Evolutionary conservation across 2,113 vertebrate species (phyloP), one percentile per base, ranked within the genome.

Genomic region (Rhegmatorhina hoffmannsi): DNA sequence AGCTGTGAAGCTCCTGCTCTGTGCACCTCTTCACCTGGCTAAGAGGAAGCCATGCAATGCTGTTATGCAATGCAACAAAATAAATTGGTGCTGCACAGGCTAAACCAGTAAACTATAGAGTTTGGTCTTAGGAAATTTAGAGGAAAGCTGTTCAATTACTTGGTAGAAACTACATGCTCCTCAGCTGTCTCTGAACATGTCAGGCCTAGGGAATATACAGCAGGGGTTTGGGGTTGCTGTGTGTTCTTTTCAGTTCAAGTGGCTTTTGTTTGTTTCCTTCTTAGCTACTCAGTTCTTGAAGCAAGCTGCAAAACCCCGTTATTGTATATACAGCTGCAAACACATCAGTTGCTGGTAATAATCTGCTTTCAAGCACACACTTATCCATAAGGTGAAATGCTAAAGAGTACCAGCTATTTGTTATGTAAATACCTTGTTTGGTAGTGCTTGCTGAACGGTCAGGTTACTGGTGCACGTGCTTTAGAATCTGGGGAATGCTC

Each of bases 101-200:
- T 84, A 90, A 96, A 84, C 50, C 33, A 89, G 60, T 31, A 96
- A 96, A 96, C 91, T 73, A 88, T 95, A 83, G n/a, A 85, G 91
- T 91, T 94, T 97, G 74, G 80, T 94, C 53, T 59, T 47, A 46
- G 47, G 81, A 77, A 96, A 43, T 78, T 73, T 81, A 44, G 36
- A 92, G 63, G 49, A 79, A 47, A 95, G 78, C 59, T 55, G n/a
- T 94, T 97, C 83, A 96, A 68, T 97, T 97, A 95, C 76, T 69
- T 80, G 58, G 56, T 67, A 67, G 89, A 93, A 92, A 33, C 17
- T 36, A 21, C 38, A 31, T 85, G 78, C 2, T 6, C 46, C 46
- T 76, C 53, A 72, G 8, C 14, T 47, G 25, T 49, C 26, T 84
- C 70, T 68, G 59, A 84, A 72, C 12, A 7, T 29, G 33, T 72